Evolutionary conservation across 1,140 invertebrate genomes (phyloP), one percentile per base, ranked within the genome.

Genomic region (Trichonephila clavata): DNA sequence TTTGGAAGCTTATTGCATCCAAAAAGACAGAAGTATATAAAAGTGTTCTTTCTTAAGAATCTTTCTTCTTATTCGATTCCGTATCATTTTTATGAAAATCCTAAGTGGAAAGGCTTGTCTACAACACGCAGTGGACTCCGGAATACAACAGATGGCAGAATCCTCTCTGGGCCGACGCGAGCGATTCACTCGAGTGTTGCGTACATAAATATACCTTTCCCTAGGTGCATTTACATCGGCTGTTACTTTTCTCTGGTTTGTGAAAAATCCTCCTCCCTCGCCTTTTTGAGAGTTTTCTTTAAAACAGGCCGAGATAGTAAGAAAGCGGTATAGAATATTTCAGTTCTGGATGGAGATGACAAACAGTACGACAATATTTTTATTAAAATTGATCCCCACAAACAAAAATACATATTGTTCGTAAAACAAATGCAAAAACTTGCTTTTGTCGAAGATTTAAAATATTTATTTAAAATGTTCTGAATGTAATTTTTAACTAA

Each of bases 21-120:
- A 59, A 80, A 43, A 80, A 50, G 50, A 50, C 50, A 50, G 10
- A 50, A 50, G 50, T 50, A 50, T 50, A 59, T 60, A 84, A 60
- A 84, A 27, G 83, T 84, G n/a, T 84, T 32, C 83, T 21, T 84
- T 84, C 60, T 13, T 21, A 60, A 50, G 24, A 24, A n/a, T 14
- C 20, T 59, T 24, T 59, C 32, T 27, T 20, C 16, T 43, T 32
- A 7, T 80, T 80, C 39, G n/a, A 13, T 50, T 60, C 13, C 21
- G 50, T 50, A 77, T 77, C 71, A 27, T 77, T 77, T 84, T 57
- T 84, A 84, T 84, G 50, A 50, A 57, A 39, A 63, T 89, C 89
- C 24, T 90, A 90, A 90, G 89, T 90, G 89, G 71, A 81, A 90
- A 90, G 81, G 81, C 89, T 90, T 90, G 89, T 90, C 89, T 90